Base-by-base conservation (phyloP, 2,888 invertebrate species). In the Pogonocherus hispidulus region DNA sequence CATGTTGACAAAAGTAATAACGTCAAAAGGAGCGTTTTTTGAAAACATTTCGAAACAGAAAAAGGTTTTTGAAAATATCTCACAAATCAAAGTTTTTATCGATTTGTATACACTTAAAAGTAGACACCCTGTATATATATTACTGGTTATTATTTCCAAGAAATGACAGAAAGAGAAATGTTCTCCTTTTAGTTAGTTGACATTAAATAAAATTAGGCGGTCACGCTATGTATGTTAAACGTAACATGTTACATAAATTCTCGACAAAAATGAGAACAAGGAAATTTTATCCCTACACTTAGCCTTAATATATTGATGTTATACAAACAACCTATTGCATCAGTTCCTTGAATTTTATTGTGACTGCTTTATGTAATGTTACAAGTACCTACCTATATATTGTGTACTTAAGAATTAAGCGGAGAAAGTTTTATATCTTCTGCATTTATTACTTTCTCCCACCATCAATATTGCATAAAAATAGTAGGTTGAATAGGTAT, bases 241-340 rank as follows among this genome's bases (percentile, higher is more conserved):
- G 52, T 52, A 52, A 52, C 52, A 18, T 52, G 52, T 32, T 52
- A 52, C 18, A 52, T 41, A 35, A 16, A 49, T 11, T 32, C 9
- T 18, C 32, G 32, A 32, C 32, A 3, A 3, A 32, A 14, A 19
- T 16, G 6, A 16, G 2, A 32, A 27, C 16, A 9, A 16, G 32
- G 8, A 16, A 27, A 27, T 3, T 11, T 18, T 11, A 51, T 6
- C 6, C 32, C 11, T 16, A 18, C 52, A 32, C n/a, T 41, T 18
- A 16, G 20, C 32, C 52, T 19, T 16, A 19, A 32, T 52, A 52
- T 52, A 32, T 32, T 8, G 8, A 52, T 32, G 18, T 52, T 32
- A 32, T 32, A 19, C 32, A 52, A 52, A 32, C 27, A 16, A 18
- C 1, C 1, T 32, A 9, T 41, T 41, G 41, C 41, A 41, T 41